Base-by-base conservation (phyloP, 2,113 vertebrate genomes). In the Sarotherodon lohbergeri region DNA sequence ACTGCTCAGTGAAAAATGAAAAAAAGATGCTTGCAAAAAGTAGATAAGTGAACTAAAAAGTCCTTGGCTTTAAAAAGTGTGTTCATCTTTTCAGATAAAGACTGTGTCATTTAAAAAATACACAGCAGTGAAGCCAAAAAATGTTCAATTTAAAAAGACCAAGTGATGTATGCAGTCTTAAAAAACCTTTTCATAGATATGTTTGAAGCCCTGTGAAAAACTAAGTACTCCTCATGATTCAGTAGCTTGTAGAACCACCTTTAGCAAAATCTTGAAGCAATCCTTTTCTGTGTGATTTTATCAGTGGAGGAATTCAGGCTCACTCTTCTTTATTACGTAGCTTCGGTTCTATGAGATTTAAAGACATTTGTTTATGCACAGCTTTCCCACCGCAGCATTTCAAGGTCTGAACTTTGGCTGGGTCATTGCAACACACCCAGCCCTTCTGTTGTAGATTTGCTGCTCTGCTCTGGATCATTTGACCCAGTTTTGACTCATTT, bases 41-140 rank as follows among this genome's bases (percentile, higher is more conserved):
- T 79, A 52, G 4, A 54, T 17, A 73, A 82, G 13, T 55, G 32
- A 82, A 87, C 9, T 48, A 84, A 83, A 82, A 86, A 66, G 82
- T 88, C 83, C 83, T 91, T 90, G 85, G 87, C 66, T 86, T 39
- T 12, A 80, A 55, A 85, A 82, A 76, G 10, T 6, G 39, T 73
- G 22, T 80, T 87, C 36, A 85, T 50, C 13, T 59, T 29, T 10
- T 80, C 50, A 43, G 12, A 11, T 27, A 43, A 73, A 46, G 13
- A 46, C 68, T 2, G 1, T 16, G 36, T 46, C 7, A 24, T 24
- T 73, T 14, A 73, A 48, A 73, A 48, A 71, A 71, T 46, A 27
- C 41, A 73, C 7, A 27, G 24, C 22, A 10, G 13, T 46, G 22
- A 73, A 16, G 41, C 41, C 68, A 48, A 48, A 73, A 73, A 17